Evolutionary conservation across 2,888 invertebrate genomes (phyloP).

Genomic region (Pseudococcus viburni): DNA sequence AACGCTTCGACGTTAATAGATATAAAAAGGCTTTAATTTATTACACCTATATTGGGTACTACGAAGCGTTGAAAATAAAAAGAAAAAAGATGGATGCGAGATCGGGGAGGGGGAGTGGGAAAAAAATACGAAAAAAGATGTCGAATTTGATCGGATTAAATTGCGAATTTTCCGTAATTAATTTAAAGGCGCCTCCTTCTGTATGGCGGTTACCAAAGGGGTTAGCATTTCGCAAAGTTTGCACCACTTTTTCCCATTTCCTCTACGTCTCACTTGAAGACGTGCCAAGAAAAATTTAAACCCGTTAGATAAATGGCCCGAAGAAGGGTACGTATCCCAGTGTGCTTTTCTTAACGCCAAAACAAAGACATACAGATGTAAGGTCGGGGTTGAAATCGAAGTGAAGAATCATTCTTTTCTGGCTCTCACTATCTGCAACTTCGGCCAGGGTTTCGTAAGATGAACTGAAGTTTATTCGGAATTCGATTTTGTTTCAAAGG

Average conservation of each 20-base stretch:
- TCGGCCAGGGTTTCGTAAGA: slow-evolving; percentile 28
- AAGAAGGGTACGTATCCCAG: slow-evolving; percentile 20
- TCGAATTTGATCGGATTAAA: slow-evolving; percentile 54
- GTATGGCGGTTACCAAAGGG: slow-evolving; percentile 21
- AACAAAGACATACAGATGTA: slow-evolving; percentile 36
- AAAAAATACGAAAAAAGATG: slow-evolving; percentile 47
- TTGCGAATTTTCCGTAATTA: slow-evolving; percentile 53
- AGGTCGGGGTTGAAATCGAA: slow-evolving; percentile 52
- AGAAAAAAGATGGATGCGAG: not conserved
- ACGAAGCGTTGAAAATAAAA: not conserved
- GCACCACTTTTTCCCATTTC: slow-evolving; percentile 47
- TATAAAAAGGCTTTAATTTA: slow-evolving; percentile 38
- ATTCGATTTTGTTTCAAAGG: not conserved
- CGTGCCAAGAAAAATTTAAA: slow-evolving; percentile 62
- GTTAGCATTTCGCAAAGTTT: slow-evolving; percentile 47
- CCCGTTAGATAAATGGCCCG: slow-evolving; percentile 57
- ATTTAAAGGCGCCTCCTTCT: slow-evolving; percentile 53
- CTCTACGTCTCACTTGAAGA: slow-evolving; percentile 52
- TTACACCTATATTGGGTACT: slow-evolving; percentile 26
- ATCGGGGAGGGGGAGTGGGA: not conserved
- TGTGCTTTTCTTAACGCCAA: slow-evolving; percentile 28
- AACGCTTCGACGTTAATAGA: slow-evolving; percentile 52
- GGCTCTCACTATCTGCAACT: slow-evolving; percentile 13
- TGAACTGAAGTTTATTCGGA: slow-evolving; percentile 28
- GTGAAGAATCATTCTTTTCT: slow-evolving; percentile 53